Evolutionary conservation across 2,113 vertebrate species (phyloP).

Genomic region (Leucopsar rothschildi): DNA sequence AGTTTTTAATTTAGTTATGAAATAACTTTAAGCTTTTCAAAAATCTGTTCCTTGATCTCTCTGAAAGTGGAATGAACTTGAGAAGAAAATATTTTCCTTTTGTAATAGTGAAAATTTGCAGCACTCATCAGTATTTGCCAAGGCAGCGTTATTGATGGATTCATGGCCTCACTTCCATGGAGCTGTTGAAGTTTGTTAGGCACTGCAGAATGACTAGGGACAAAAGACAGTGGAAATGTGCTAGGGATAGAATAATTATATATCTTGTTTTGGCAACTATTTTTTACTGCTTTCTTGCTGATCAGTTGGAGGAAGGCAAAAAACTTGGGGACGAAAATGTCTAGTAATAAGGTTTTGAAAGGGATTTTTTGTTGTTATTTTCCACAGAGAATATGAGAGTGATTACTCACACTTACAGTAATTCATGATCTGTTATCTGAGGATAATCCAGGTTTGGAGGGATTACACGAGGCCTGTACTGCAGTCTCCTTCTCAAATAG

Average conservation of each 20-base stretch:
- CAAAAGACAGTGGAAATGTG: neutral
- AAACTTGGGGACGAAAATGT: neutral
- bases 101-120: neutral
- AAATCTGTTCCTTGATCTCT: neutral
- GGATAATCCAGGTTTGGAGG: neutral
- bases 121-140: neutral
- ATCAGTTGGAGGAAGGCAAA: neutral
- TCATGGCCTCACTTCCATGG: neutral
- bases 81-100: neutral
- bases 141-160: neutral
- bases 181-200: neutral
- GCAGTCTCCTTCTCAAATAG: neutral
- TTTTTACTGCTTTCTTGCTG: neutral
- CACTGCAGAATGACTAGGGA: neutral
- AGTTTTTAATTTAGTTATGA: neutral
- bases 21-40: neutral
- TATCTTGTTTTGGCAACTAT: neutral
- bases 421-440: neutral
- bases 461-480: neutral
- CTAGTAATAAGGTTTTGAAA: neutral
- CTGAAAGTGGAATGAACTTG: neutral
- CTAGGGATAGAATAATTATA: neutral
- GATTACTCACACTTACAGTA: neutral
- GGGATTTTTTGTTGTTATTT: neutral
- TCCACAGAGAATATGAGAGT: neutral